A percentile compares a stretch with the other conserved stretches of the same genome.
phyloP scores from a whole-genome alignment of 1,140 invertebrate species.

The Apis florea region DNA sequence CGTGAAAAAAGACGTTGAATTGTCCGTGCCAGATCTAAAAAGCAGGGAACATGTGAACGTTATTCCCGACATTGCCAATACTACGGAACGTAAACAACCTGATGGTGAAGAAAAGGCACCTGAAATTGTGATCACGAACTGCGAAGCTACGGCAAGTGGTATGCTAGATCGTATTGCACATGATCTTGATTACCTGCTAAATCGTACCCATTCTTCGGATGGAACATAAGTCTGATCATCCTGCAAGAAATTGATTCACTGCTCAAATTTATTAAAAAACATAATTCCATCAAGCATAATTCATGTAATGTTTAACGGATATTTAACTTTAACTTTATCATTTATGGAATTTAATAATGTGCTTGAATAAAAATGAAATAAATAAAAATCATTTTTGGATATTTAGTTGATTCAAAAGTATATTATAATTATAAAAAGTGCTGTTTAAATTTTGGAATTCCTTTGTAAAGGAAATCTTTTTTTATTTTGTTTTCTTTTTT shows the following conservation, averaged over 20 bases:
- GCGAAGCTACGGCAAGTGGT: conserved; percentile 74
- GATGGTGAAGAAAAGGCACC: conserved; percentile 77
- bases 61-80: conserved; percentile 78
- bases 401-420: neutral
- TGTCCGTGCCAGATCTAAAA: conserved; percentile 45
- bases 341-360: neutral
- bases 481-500: neutral
- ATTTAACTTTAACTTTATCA: neutral
- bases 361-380: neutral
- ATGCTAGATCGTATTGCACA: conserved; percentile 88
- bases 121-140: conserved; percentile 67
- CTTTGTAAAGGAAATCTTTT: neutral
- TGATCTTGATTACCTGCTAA: conserved; percentile 88
- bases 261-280: neutral
- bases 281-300: neutral
- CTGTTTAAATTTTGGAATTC: neutral
- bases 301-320: neutral
- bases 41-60: conserved; percentile 61
- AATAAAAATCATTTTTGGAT: neutral
- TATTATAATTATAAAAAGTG: neutral
- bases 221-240: conserved; percentile 16
- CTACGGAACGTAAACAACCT: conserved; percentile 75
- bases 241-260: neutral
- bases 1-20: conserved; percentile 65
- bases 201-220: conserved; percentile 79